Evolutionary conservation across 2,113 vertebrate species (phyloP).

Genomic region (Pseudolaguvia tuberculata): DNA sequence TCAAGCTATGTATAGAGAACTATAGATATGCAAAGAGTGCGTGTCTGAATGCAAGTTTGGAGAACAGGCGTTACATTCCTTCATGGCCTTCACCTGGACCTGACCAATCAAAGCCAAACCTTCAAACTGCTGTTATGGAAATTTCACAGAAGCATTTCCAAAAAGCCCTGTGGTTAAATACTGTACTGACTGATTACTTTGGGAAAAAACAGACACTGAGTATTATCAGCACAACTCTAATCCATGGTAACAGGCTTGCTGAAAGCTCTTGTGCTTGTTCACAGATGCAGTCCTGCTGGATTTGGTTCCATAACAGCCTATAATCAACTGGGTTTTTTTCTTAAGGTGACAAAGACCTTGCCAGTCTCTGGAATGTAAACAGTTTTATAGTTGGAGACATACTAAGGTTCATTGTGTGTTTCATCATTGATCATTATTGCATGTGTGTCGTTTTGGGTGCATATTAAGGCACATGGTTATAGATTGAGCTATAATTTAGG

Average conservation of each 20-base stretch:
- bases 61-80: conserved; percentile 57
- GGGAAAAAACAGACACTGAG: conserved; percentile 52
- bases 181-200: conserved; percentile 51
- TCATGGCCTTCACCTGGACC: conserved; percentile 64
- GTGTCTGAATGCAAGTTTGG: conserved; percentile 71
- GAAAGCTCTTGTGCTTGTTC: conserved; percentile 57
- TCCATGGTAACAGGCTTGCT: conserved; percentile 60
- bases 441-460: conserved; percentile 14
- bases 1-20: conserved; percentile 65
- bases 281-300: conserved; percentile 54
- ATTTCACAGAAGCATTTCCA: conserved; percentile 62
- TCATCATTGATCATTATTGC: not conserved
- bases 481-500: not conserved
- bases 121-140: conserved; percentile 53
- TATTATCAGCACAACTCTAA: conserved; percentile 51
- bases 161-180: conserved; percentile 45
- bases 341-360: conserved; percentile 32
- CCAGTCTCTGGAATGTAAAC: conserved; percentile 52
- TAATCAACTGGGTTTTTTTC: conserved; percentile 17
- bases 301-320: conserved; percentile 13
- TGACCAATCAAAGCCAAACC: conserved; percentile 43
- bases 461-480: conserved; percentile 23
- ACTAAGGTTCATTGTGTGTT: not conserved
- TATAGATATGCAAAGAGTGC: conserved; percentile 58
- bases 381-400: conserved; percentile 29